Base-by-base conservation (phyloP, 1,140 invertebrate genomes). In the Macrosteles quadrilineatus region DNA sequence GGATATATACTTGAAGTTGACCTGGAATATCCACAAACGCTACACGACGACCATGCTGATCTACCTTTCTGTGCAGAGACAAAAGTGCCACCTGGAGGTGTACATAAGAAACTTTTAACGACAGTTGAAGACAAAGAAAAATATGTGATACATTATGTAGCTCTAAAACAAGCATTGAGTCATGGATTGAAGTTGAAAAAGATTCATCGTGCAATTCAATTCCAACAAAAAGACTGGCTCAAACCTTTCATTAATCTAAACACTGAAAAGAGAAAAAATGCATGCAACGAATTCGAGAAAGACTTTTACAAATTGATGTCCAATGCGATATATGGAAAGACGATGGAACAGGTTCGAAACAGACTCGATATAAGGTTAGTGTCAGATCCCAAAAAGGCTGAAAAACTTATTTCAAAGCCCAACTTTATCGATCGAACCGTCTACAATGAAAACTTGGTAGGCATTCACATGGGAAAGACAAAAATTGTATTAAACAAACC, bases 121-220 rank as follows among this genome's bases (percentile, higher is more conserved):
- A 36, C 32, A 14, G 63, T 80, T 21, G 23, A 78, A 64, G 31
- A 25, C 0, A 79, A 79, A 78, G 71, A 73, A 70, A 81, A 80
- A 40, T 85, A 84, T 77, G 73, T 81, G 53, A 78, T 85, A 43
- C 84, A 85, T 76, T 83, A 83, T 77, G 67, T 73, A 71, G 82
- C 80, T 75, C 77, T 85, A 40, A 76, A 84, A 77, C 81, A 83
- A 75, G 82, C 78, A 71, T 17, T 84, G 23, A 63, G 78, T 62
- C 25, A 78, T 70, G 84, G 83, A 32, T 47, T 86, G 30, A 77
- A 75, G 72, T 62, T 85, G 62, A 79, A 71, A 57, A 83, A 84
- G 78, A 78, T 86, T 47, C 78, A 85, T 78, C 73, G 79, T 76
- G 76, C 84, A 67, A 77, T 83, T 72, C 72, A 79, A 78, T 86